Evolutionary conservation across 2,113 vertebrate species (phyloP).

Genomic region (Tachycineta bicolor): DNA sequence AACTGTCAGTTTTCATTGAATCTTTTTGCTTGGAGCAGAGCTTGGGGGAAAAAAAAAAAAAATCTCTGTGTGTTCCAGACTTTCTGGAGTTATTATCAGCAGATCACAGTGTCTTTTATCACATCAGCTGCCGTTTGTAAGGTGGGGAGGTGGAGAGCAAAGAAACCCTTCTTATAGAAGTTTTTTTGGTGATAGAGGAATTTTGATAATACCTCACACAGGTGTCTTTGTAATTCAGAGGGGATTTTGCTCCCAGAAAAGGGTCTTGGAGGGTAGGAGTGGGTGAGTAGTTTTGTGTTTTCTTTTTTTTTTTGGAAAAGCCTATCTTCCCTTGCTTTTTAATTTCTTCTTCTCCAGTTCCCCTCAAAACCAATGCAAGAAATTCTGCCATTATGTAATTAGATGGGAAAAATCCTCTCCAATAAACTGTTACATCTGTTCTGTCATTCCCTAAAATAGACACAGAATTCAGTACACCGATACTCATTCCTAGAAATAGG

Average conservation of each 20-base stretch:
- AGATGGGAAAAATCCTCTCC: neutral
- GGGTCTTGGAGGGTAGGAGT: accelerated
- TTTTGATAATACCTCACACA: neutral
- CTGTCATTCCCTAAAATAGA: neutral
- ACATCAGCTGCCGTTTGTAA: neutral
- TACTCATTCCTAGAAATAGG: neutral
- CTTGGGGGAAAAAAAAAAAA: neutral
- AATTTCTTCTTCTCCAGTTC: neutral
- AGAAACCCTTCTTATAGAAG: neutral
- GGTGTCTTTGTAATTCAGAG: neutral
- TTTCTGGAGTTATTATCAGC: neutral
- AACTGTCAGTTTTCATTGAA: neutral
- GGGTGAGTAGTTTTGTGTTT: neutral
- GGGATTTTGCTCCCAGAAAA: neutral
- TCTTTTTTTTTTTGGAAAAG: neutral
- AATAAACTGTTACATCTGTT: neutral
- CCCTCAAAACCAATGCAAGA: neutral
- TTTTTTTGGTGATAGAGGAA: neutral
- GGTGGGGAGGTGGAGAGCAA: neutral
- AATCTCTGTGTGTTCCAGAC: neutral
- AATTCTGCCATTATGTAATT: neutral
- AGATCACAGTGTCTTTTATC: neutral
- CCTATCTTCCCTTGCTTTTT: neutral
- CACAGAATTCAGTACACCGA: neutral
- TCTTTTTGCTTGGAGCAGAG: neutral